Evolutionary conservation across 2,888 invertebrate genomes (phyloP), one percentile per base, ranked within the genome.

Genomic region (Lochmaea crataegi): DNA sequence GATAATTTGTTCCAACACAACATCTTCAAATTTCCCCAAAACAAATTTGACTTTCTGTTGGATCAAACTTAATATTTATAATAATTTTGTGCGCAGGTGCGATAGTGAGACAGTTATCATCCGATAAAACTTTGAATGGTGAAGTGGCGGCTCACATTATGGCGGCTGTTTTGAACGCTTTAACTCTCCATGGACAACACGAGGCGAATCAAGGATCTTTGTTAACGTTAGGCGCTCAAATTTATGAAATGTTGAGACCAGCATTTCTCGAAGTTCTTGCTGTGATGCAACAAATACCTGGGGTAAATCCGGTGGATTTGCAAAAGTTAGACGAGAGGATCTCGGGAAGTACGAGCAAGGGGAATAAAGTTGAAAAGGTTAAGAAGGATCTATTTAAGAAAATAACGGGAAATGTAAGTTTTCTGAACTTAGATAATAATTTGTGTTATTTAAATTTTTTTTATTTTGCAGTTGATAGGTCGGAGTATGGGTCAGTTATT

Each of bases 371-470:
- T 60, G 96, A 97, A 84, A 96, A 96, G 85, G 93, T 93, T 80
- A 96, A 96, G 85, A 95, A 96, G 80, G 97, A 97, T 84, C 89
- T 95, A 65, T 97, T 97, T 87, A 96, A 94, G 88, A 96, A 96
- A 87, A 92, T 95, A 79, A 95, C 96, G 10, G 91, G 92, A 75
- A 92, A 92, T 87, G 94, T 94, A 86, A 86, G 87, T 82, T 56
- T 48, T 38, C 9, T 38, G 7, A 38, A 38, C 32, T 14, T 45
- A 11, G 2, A 45, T 45, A 45, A 1, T 45, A 45, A 1, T 45
- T 45, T 45, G 12, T 45, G 14, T 14, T 45, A 45, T 45, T 45
- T 2, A 45, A 45, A 45, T 12, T 3, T 45, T 14, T 10, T 45
- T 11, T 45, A 45, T 45, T 53, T 88, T 88, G 10, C 87, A 94